Evolutionary conservation across 2,113 vertebrate species (phyloP).

Genomic region (Nettapus auritus): DNA sequence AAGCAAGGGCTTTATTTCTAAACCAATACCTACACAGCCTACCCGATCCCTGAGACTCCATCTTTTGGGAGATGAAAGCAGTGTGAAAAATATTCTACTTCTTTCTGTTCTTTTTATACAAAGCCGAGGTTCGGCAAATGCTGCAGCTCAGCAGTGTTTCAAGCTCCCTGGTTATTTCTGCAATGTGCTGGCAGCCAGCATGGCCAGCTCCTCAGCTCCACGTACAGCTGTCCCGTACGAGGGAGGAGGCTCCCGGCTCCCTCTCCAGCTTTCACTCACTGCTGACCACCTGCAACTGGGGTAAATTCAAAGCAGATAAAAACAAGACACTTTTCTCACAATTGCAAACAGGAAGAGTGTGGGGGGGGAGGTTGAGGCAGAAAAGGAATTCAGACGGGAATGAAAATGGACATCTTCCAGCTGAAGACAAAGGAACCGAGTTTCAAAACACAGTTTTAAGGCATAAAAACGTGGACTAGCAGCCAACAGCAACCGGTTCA

Average conservation of each 20-base stretch:
- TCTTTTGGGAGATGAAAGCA: background rate
- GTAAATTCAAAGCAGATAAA: background rate
- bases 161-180: background rate
- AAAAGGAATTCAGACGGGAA: constrained; percentile 28
- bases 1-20: background rate
- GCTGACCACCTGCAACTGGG: constrained; percentile 42
- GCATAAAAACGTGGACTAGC: background rate
- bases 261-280: background rate
- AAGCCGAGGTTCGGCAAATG: constrained; percentile 11
- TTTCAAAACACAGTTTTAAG: constrained; percentile 28
- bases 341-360: constrained; percentile 35
- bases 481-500: constrained; percentile 23
- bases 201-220: background rate
- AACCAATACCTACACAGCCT: background rate
- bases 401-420: constrained; percentile 6
- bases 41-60: background rate
- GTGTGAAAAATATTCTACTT: background rate
- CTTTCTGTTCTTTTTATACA: background rate
- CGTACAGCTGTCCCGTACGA: background rate
- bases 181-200: rapidly evolving
- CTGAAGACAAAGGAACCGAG: constrained; percentile 8
- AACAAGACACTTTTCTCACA: constrained; percentile 25
- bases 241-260: background rate
- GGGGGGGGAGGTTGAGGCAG: background rate
- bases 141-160: background rate